Conservation (phyloP, 2,797 vertebrate species). For the Zenarchopterus dispar region DNA sequence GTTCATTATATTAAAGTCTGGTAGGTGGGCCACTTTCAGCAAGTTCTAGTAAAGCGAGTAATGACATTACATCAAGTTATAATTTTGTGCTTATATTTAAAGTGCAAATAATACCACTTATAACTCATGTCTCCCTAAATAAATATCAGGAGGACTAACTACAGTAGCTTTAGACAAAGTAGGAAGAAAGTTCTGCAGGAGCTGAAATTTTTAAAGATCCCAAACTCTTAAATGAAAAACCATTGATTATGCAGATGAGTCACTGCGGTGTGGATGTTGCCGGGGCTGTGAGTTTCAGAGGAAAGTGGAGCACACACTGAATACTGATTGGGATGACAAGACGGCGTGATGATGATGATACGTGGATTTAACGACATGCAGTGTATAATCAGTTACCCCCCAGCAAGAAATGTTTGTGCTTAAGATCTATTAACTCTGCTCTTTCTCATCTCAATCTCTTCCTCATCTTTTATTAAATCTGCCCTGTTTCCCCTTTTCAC, state of each 20-base stretch:
- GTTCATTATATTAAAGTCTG: not conserved
- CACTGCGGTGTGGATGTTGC: conserved; percentile 32
- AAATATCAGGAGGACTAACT: conserved; percentile 26
- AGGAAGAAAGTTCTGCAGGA: conserved; percentile 21
- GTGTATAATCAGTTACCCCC: conserved; percentile 40
- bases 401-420: conserved; percentile 46
- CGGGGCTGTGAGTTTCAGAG: conserved; percentile 18
- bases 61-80: not conserved
- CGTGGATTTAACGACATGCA: conserved; percentile 44
- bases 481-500: conserved; percentile 14
- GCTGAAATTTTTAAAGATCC: conserved; percentile 37
- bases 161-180: conserved; percentile 16
- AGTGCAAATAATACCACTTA: conserved; percentile 13
- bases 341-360: conserved; percentile 9
- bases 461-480: conserved; percentile 37
- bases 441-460: conserved; percentile 29
- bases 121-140: conserved; percentile 10
- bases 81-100: not conserved
- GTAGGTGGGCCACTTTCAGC: not conserved
- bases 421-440: conserved; percentile 46
- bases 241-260: conserved; percentile 63
- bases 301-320: conserved; percentile 17
- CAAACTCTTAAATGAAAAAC: conserved; percentile 45
- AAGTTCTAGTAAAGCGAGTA: not conserved
- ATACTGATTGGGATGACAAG: conserved; percentile 45